Conservation (phyloP, 2,888 invertebrate genomes). For the Strigamia transsilvanica region DNA sequence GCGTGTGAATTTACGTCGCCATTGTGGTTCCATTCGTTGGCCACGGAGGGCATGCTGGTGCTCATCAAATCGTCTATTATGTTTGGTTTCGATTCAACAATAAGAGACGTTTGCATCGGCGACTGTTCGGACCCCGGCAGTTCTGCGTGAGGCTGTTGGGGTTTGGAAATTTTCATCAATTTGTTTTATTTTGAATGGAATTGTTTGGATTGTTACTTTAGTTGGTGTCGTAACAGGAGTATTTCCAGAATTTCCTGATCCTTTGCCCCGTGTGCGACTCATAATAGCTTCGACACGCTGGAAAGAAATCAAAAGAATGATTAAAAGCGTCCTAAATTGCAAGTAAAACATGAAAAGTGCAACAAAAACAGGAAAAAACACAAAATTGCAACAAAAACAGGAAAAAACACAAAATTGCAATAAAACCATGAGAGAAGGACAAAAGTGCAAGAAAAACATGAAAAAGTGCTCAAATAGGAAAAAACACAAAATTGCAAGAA, state of each 20-base stretch:
- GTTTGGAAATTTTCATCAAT: neutral
- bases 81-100: neutral
- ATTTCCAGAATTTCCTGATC: constrained; percentile 60
- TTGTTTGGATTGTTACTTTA: constrained; percentile 62
- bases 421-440: too few relatives aligned
- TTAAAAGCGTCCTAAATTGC: too few relatives aligned
- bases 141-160: neutral
- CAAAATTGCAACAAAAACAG: neutral
- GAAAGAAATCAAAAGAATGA: constrained; percentile 1
- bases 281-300: constrained; percentile 88
- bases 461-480: neutral
- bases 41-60: constrained; percentile 1
- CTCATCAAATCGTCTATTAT: constrained; percentile 3
- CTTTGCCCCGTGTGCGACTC: constrained; percentile 80
- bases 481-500: neutral
- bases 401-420: neutral
- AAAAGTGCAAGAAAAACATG: neutral
- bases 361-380: too few relatives aligned
- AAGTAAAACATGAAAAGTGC: neutral
- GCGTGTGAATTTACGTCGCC: neutral
- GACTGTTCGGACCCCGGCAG: constrained; percentile 17
- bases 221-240: constrained; percentile 65
- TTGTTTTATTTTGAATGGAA: neutral
- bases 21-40: neutral
- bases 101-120: constrained; percentile 6